Conservation (phyloP, 2,888 invertebrate genomes). For the Drosophila austrosaltans region DNA sequence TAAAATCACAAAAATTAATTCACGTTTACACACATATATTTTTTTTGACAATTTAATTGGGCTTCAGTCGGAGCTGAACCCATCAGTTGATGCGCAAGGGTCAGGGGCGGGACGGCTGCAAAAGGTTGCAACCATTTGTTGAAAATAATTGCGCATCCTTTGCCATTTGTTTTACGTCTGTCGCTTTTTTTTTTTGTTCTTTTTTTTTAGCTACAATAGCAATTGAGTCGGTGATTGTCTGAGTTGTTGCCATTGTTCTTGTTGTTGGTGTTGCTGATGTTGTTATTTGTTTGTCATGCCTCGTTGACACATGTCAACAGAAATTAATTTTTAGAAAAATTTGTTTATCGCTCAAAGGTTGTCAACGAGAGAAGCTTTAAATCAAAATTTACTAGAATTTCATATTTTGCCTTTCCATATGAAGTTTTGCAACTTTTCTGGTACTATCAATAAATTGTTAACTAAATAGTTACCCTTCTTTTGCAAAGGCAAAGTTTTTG, state of each 20-base stretch:
- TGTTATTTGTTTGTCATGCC: slow-evolving; percentile 50
- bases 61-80: slow-evolving; percentile 20
- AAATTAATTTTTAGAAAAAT: slow-evolving; percentile 63
- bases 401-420: not conserved
- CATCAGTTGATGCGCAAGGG: slow-evolving; percentile 1
- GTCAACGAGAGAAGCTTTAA: not conserved
- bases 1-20: slow-evolving; percentile 66
- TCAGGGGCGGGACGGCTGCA: slow-evolving; percentile 1
- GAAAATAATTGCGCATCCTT: slow-evolving; percentile 65
- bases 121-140: slow-evolving; percentile 52
- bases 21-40: slow-evolving; percentile 50
- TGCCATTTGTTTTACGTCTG: slow-evolving; percentile 54
- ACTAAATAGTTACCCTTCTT: not conserved
- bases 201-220: slow-evolving; percentile 38
- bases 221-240: slow-evolving; percentile 35
- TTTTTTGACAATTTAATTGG: slow-evolving; percentile 71
- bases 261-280: slow-evolving; percentile 16
- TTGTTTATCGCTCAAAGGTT: slow-evolving; percentile 10
- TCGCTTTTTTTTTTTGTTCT: slow-evolving; percentile 21
- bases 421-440: not conserved
- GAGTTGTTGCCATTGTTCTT: slow-evolving; percentile 41
- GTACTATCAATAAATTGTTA: not conserved
- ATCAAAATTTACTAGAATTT: not conserved
- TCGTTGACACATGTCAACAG: slow-evolving; percentile 63
- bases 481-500: slow-evolving; percentile 1